A percentile compares a stretch with the other conserved stretches of the same genome.
phyloP scores from a whole-genome alignment of 2,797 vertebrate genomes.

The Zalophus californianus region DNA sequence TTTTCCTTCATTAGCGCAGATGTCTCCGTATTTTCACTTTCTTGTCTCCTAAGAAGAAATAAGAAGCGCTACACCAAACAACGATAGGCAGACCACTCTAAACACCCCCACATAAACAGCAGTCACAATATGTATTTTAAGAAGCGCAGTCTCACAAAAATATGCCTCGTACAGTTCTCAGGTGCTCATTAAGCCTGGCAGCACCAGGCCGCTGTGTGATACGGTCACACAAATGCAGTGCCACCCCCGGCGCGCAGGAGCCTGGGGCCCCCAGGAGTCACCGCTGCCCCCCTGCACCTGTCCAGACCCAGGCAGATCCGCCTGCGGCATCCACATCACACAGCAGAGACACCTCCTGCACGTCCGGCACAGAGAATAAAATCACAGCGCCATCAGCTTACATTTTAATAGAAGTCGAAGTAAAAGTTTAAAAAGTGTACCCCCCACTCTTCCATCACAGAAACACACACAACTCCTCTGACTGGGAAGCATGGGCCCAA shows the following conservation, averaged over 20 bases:
- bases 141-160: neutral
- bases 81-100: neutral
- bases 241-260: neutral
- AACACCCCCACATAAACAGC: neutral
- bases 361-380: neutral
- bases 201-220: neutral
- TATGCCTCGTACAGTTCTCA: neutral
- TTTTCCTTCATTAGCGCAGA: neutral
- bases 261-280: too few relatives aligned
- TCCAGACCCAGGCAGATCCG: neutral
- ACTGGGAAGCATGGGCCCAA: neutral
- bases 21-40: neutral
- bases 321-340: neutral
- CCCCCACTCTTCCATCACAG: rapidly evolving
- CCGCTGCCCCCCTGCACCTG: neutral
- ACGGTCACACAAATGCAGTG: rapidly evolving
- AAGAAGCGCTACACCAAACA: neutral
- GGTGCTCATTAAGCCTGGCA: neutral
- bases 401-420: neutral
- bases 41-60: conserved; percentile 1
- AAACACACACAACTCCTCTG: rapidly evolving
- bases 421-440: rapidly evolving
- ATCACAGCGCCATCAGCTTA: neutral
- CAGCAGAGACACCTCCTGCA: neutral
- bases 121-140: neutral